These are phyloP conservation scores for Callospermophilus lateralis DNA, from an alignment of 2,113 vertebrate genomes.

Conservation along the genomic window DNA sequence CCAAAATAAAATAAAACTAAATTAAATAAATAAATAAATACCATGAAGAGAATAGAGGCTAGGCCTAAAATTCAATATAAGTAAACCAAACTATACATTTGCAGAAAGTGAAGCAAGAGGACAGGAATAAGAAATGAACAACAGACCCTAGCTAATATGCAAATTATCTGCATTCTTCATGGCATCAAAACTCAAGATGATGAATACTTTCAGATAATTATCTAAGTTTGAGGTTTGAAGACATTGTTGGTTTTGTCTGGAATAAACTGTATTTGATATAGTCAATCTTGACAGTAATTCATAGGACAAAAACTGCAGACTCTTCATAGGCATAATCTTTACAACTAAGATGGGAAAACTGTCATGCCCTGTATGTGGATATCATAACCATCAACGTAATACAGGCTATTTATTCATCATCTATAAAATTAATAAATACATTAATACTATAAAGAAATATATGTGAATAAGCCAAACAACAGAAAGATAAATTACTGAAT, in stretches of 20 bases:
- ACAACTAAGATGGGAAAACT: neutral
- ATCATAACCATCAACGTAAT: neutral
- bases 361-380: neutral
- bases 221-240: constrained; percentile 1
- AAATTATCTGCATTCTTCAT: constrained; percentile 12
- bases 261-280: neutral
- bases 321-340: neutral
- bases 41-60: neutral
- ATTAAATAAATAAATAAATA: too few species aligned
- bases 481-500: constrained; percentile 20
- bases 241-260: neutral
- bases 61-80: neutral
- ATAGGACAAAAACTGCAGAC: neutral
- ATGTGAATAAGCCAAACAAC: neutral
- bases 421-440: neutral
- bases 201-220: neutral
- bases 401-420: neutral
- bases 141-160: neutral
- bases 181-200: neutral
- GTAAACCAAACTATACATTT: neutral
- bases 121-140: neutral
- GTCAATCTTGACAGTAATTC: neutral
- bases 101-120: neutral
- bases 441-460: constrained; percentile 4
- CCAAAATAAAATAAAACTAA: too few species aligned